Evolutionary conservation across 2,113 vertebrate genomes (phyloP).

Genomic region (Macaca mulatta): DNA sequence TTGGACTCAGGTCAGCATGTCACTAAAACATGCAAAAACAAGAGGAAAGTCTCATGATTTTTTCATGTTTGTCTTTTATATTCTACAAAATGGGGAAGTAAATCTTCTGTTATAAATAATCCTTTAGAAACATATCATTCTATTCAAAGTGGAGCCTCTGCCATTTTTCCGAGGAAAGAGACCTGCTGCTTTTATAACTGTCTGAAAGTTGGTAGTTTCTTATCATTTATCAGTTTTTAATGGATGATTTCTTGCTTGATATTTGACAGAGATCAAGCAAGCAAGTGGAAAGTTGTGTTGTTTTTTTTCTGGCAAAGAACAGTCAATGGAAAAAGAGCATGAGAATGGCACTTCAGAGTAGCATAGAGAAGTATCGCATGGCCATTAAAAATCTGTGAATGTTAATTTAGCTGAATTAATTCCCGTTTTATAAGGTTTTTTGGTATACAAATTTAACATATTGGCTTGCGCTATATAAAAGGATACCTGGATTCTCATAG

Average conservation of each 20-base stretch:
- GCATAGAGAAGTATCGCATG: not conserved
- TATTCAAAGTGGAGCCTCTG: not conserved
- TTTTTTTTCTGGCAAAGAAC: not conserved
- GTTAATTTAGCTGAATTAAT: not conserved
- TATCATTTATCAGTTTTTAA: constrained; percentile 44
- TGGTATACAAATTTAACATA: not conserved
- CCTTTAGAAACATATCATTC: not conserved
- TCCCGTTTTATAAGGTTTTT: not conserved
- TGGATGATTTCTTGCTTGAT: constrained; percentile 32
- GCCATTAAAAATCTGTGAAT: not conserved
- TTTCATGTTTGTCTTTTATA: constrained; percentile 35
- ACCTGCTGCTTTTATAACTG: not conserved
- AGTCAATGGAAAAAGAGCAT: not conserved
- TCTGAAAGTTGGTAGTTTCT: constrained; percentile 4
- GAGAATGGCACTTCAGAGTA: not conserved
- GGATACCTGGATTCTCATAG: not conserved
- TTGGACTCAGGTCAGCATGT: not conserved
- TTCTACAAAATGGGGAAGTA: constrained; percentile 25
- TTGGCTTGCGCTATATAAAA: not conserved
- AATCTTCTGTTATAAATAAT: constrained; percentile 38
- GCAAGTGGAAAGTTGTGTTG: not conserved
- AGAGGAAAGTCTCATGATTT: not conserved
- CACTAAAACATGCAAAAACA: constrained; percentile 48
- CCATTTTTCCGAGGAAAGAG: not conserved
- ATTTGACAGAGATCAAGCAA: constrained; percentile 45